Evolutionary conservation across 35 echinoderm and acorn worm species (phyloP).

Genomic region (Acanthaster planci): DNA sequence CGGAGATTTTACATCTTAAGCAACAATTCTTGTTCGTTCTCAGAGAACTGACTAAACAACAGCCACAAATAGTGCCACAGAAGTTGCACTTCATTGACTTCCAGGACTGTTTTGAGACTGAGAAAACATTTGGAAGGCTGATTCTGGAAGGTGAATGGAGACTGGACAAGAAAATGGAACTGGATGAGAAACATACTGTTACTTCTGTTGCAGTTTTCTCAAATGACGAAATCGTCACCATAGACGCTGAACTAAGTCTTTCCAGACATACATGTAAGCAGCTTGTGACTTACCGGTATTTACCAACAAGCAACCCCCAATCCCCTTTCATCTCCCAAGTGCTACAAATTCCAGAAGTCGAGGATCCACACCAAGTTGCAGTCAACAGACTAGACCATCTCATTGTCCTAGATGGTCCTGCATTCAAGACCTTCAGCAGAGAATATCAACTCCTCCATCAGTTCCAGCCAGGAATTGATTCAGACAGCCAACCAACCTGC

Average conservation of each 20-base stretch:
- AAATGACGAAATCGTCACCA: neutral
- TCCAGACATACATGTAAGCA: too few relatives aligned
- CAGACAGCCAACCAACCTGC: constrained; percentile 20
- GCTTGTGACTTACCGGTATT: too few relatives aligned
- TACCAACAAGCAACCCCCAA: neutral
- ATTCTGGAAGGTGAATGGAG: neutral
- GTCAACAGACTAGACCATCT: neutral
- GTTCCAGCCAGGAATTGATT: neutral
- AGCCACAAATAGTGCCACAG: neutral
- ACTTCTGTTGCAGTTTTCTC: neutral
- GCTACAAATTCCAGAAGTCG: neutral
- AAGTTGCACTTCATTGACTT: neutral
- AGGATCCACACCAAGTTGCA: neutral
- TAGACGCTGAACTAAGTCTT: too few relatives aligned
- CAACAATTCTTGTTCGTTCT: neutral
- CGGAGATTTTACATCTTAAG: neutral
- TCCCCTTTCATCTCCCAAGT: neutral
- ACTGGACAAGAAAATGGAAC: neutral
- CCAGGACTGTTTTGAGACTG: neutral
- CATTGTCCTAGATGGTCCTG: neutral
- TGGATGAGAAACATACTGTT: too few relatives aligned
- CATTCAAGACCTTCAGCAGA: neutral
- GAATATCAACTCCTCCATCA: constrained; percentile 14
- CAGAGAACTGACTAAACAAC: neutral
- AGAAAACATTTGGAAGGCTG: neutral